These are phyloP conservation scores for Tetragonula clypearis DNA, from an alignment of 1,140 invertebrate species.

Conservation along the genomic window DNA sequence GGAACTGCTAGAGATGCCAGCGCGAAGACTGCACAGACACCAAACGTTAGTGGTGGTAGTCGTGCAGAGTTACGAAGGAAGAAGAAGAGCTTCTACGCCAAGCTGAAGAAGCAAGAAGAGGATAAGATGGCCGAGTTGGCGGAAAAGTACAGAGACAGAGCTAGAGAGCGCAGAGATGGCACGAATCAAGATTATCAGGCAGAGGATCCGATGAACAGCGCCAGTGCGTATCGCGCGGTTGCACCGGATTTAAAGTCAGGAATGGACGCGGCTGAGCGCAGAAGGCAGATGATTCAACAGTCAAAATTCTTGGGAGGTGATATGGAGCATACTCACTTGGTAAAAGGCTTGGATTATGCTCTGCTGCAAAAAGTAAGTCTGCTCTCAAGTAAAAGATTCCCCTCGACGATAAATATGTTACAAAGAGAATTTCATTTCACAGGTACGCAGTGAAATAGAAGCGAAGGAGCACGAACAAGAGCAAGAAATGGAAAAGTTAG, in stretches of 20 bases:
- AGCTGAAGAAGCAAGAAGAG: slow-evolving; percentile 97
- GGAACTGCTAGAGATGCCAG: slow-evolving; percentile 84
- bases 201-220: slow-evolving; percentile 92
- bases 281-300: slow-evolving; percentile 98
- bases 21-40: slow-evolving; percentile 82
- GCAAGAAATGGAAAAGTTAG: slow-evolving; percentile 90
- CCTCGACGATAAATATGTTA: neutral
- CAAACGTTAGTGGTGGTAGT: slow-evolving; percentile 82
- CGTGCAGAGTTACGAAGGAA: slow-evolving; percentile 88
- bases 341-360: slow-evolving; percentile 99
- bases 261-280: slow-evolving; percentile 96
- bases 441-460: slow-evolving; percentile 81
- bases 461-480: slow-evolving; percentile 88
- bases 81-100: slow-evolving; percentile 96
- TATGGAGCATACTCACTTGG: slow-evolving; percentile 99
- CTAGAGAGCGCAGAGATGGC: slow-evolving; percentile 96
- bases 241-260: slow-evolving; percentile 97
- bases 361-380: slow-evolving; percentile 95
- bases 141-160: slow-evolving; percentile 96
- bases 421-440: neutral
- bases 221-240: slow-evolving; percentile 96
- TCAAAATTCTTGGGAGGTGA: slow-evolving; percentile 99
- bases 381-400: neutral
- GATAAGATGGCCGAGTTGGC: slow-evolving; percentile 97
- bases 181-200: slow-evolving; percentile 90